Conservation (phyloP, 2,113 vertebrate genomes). For the Ondatra zibethicus region DNA sequence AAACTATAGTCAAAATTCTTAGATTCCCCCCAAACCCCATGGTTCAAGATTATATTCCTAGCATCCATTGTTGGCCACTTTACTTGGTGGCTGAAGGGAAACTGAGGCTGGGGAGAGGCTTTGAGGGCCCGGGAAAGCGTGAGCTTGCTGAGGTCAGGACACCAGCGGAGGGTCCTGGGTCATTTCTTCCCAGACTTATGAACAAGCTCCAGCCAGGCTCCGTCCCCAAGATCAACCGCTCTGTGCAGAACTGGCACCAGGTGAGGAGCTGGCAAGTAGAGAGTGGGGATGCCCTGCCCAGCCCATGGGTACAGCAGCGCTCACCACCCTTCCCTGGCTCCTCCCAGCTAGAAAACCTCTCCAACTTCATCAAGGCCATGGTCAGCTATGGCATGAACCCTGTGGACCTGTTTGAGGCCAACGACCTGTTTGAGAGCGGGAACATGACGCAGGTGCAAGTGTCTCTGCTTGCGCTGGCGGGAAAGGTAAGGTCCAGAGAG, state of each 20-base stretch:
- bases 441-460: slow-evolving; percentile 98
- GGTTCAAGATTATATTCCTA: not conserved
- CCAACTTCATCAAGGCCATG: slow-evolving; percentile 95
- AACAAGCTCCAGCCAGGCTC: slow-evolving; percentile 93
- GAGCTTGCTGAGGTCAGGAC: not conserved
- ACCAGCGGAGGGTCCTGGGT: not conserved
- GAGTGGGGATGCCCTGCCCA: fast-evolving
- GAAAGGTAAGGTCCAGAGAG: slow-evolving; percentile 90
- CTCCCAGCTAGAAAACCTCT: slow-evolving; percentile 94
- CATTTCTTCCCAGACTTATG: slow-evolving; percentile 89
- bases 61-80: not conserved
- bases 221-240: slow-evolving; percentile 92
- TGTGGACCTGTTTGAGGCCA: slow-evolving; percentile 96
- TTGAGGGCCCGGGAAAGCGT: not conserved
- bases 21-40: not conserved
- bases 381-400: slow-evolving; percentile 93
- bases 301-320: fast-evolving
- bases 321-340: not conserved
- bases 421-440: slow-evolving; percentile 95
- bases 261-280: slow-evolving; percentile 76
- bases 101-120: not conserved
- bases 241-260: slow-evolving; percentile 96
- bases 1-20: not conserved
- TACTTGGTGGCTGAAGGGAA: not conserved
- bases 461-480: slow-evolving; percentile 92